Percentiles rank a stretch among this genome's conserved stretches.
These are phyloP conservation scores for Erannis defoliaria DNA, from an alignment of 2,888 invertebrate species.

Conservation along the genomic window DNA sequence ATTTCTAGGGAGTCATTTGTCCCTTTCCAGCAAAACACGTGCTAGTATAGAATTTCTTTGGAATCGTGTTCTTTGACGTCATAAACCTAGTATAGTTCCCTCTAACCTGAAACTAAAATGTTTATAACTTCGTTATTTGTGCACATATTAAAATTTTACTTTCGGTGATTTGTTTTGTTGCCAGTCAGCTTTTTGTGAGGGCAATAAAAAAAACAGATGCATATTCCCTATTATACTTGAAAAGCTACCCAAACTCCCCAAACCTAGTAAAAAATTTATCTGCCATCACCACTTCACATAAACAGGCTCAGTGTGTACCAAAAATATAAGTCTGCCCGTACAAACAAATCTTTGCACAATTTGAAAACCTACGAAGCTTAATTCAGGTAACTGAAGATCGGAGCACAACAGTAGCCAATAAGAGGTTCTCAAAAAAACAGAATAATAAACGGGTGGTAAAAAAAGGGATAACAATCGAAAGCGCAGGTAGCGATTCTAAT, in stretches of 20 bases:
- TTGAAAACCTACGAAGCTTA: neutral
- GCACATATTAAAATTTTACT: too few species aligned
- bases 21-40: too few species aligned
- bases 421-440: constrained; percentile 14
- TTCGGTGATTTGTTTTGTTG: too few species aligned
- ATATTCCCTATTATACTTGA: constrained; percentile 34
- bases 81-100: too few species aligned
- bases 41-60: too few species aligned
- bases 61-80: too few species aligned
- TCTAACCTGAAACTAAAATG: too few species aligned
- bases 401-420: constrained; percentile 25
- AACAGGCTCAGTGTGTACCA: neutral
- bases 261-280: constrained; percentile 1
- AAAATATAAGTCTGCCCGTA: constrained; percentile 1
- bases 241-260: neutral
- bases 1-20: too few species aligned
- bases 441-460: constrained; percentile 37
- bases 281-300: constrained; percentile 17
- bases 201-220: constrained; percentile 20
- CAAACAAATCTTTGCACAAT: constrained; percentile 21
- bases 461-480: constrained; percentile 53
- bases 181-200: too few species aligned
- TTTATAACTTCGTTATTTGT: too few species aligned
- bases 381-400: constrained; percentile 21
- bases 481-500: constrained; percentile 61